phyloP scores from a whole-genome alignment of 2,113 vertebrate genomes.

The Cephalopterus ornatus region DNA sequence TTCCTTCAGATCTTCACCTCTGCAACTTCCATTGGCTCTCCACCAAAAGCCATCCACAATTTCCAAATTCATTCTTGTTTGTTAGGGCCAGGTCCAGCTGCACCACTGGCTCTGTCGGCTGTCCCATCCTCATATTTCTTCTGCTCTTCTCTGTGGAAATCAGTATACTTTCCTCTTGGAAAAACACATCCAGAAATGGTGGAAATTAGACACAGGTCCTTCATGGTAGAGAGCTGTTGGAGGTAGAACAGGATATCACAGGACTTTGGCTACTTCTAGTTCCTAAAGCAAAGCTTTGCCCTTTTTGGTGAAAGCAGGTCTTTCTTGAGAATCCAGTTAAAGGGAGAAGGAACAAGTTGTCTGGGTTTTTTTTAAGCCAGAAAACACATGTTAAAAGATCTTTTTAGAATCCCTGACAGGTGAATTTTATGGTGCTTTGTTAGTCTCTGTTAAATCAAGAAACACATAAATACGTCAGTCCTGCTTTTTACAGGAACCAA shows the following conservation, averaged over 20 bases:
- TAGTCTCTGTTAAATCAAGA: background rate
- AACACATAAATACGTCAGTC: background rate
- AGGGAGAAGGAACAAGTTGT: background rate
- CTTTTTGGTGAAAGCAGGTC: background rate
- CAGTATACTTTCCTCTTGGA: background rate
- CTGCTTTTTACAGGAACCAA: background rate
- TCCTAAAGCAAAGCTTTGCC: background rate
- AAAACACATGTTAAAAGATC: background rate
- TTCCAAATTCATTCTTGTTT: background rate
- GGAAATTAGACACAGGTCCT: background rate
- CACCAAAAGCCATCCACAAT: background rate
- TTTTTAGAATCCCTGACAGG: background rate
- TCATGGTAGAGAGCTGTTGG: background rate
- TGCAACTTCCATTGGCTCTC: background rate
- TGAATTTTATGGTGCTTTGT: background rate
- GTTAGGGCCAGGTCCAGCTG: background rate
- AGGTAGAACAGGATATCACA: background rate
- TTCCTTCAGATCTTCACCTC: background rate
- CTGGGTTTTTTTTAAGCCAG: background rate
- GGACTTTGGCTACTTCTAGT: background rate
- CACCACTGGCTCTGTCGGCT: rapidly evolving
- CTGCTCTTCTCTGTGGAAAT: background rate
- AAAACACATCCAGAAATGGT: background rate
- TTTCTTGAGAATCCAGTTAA: background rate
- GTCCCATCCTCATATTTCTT: background rate